These are phyloP conservation scores for Globodera ellingtonae DNA, from an alignment of 1,140 invertebrate species.

Conservation along the genomic window DNA sequence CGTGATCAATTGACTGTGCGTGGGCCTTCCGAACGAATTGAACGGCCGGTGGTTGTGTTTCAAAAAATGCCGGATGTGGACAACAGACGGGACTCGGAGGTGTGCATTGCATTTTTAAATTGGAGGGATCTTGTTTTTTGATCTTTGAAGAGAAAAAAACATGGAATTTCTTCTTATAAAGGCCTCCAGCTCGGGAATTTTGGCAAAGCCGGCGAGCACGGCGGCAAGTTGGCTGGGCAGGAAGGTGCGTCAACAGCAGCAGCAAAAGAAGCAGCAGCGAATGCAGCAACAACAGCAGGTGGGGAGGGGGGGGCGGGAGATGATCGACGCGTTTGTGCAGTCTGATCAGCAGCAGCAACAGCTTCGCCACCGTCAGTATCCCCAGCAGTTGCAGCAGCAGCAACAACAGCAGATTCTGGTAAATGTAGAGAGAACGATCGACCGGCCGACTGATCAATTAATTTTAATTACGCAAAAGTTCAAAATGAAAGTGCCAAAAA, in stretches of 20 bases:
- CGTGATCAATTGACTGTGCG: constrained; percentile 37
- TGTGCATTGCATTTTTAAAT: not conserved
- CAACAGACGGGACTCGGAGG: constrained; percentile 5
- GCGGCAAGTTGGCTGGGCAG: constrained; percentile 63
- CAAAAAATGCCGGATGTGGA: constrained; percentile 39
- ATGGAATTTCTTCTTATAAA: not conserved
- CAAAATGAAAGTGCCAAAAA: not conserved
- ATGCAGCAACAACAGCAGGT: constrained; percentile 10
- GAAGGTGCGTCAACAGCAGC: constrained; percentile 57
- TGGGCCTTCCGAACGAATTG: not conserved
- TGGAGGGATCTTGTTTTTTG: constrained; percentile 8
- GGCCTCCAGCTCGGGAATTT: constrained; percentile 38
- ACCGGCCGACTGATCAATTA: too few relatives aligned
- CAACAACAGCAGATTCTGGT: constrained; percentile 12
- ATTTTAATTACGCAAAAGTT: too few relatives aligned
- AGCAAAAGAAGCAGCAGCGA: constrained; percentile 36
- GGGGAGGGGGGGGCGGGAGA: too few relatives aligned
- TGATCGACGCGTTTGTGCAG: not conserved
- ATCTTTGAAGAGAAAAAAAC: not conserved
- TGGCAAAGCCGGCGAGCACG: constrained; percentile 53
- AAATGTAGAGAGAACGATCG: not conserved
- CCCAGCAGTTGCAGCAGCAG: constrained; percentile 26
- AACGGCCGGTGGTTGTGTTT: constrained; percentile 59
- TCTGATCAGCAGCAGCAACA: not conserved
- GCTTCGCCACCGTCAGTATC: constrained; percentile 26